Evolutionary conservation across 1,140 invertebrate genomes (phyloP), one percentile per base, ranked within the genome.

Genomic region (Diorhabda carinulata): DNA sequence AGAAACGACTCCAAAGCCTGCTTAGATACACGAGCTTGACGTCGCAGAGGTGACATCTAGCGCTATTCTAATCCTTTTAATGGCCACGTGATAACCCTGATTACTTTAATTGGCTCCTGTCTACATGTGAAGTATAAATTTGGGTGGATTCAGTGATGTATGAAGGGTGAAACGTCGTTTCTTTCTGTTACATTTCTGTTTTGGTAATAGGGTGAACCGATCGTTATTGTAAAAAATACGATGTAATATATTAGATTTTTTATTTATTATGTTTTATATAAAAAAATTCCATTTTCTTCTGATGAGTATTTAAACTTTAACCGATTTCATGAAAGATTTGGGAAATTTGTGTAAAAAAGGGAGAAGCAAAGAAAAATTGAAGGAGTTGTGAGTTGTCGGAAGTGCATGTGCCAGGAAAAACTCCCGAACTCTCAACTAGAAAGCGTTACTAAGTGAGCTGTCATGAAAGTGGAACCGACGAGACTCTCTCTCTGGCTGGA

Each of bases 51-150:
- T 76, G 76, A 77, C 74, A 73, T 77, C 71, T 68, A 70, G 67
- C 73, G 74, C 70, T 72, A 71, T 73, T 73, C 74, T 76, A 78
- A 78, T 75, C 75, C 74, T 71, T 73, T 78, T 78, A 78, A 78
- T 77, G 74, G 76, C 74, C 76, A 74, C 72, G 73, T 77, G 76
- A 74, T 77, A 77, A 77, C 74, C 73, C 69, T 70, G 74, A 76
- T 76, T 73, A 74, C 73, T 76, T 76, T 75, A 77, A 77, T 77
- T 76, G 76, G 74, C 71, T 73, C 69, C 70, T 62, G 47, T 67
- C 58, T 64, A 9, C 61, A 58, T 41, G 61, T 45, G 45, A 41
- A 65, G 64, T 41, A 60, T 64, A 69, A 65, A 68, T 68, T 69
- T 41, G 56, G 40, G n/a, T 10, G 52, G 45, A 57, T 41, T 63